Base-by-base conservation (phyloP, 1,140 invertebrate species). In the Drosophila takahashii region DNA sequence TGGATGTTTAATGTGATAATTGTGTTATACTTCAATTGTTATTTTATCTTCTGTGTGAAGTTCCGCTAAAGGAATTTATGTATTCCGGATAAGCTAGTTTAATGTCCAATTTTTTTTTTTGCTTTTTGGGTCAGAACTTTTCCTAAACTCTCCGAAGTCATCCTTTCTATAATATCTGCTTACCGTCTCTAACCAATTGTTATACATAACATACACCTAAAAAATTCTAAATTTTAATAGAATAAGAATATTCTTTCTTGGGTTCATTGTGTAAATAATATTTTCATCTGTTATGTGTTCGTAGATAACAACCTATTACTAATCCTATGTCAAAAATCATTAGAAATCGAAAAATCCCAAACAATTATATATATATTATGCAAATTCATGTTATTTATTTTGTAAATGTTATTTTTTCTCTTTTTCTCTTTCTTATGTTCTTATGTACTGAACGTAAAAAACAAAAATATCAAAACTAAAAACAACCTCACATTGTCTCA, bases 351-450 rank as follows among this genome's bases (percentile, higher is more conserved):
- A 22, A n/a, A 27, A 47, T 15, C 9, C 64, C 2, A 65, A 37
- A 39, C 75, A 42, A 44, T 41, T 60, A 73, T 57, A 72, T 72
- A 54, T 41, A 41, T 62, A 32, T n/a, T n/a, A 84, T 62, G 56
- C 42, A 50, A 65, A 62, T 79, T 77, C 78, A 79, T 75, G 51
- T 67, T 81, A 90, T 89, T 89, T 89, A 90, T 90, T 91, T 91
- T 91, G 85, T 90, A 90, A 90, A 91, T 85, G 73, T 91, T 70
- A 80, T 87, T 87, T 90, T 90, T 91, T 90, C 72, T 91, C 79
- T 91, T 79, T 86, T 84, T 79, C 77, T 91, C 81, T 81, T 77
- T 91, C 79, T 90, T 91, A 77, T 91, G 77, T 91, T 91, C 59
- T 72, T 72, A 73, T 76, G 62, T 78, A 79, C 75, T 70, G 80